Percentiles rank a stretch among this genome's conserved stretches.
These are phyloP conservation scores for Chymomyza amoena DNA, from an alignment of 2,888 invertebrate species.

Conservation along the genomic window DNA sequence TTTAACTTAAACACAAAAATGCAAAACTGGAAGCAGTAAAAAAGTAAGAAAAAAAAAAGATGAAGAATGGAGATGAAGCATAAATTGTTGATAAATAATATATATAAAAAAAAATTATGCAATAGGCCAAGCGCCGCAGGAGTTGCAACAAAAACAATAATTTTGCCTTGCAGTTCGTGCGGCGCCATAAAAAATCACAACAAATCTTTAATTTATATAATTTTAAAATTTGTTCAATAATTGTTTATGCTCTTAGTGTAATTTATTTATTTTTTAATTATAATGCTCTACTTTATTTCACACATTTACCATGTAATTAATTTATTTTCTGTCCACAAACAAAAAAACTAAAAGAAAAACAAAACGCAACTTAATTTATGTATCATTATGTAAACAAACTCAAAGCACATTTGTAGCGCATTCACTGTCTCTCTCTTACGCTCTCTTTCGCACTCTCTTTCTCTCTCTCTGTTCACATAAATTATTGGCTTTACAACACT, in stretches of 20 bases:
- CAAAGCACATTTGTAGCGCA: constrained; percentile 33
- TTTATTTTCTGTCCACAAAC: constrained; percentile 43
- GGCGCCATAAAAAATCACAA: too few species aligned
- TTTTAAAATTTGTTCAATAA: background rate
- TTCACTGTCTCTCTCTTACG: constrained; percentile 42
- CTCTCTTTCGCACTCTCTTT: constrained; percentile 31
- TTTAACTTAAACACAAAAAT: constrained; percentile 30
- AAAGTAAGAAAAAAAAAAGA: constrained; percentile 9
- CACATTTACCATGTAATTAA: constrained; percentile 59
- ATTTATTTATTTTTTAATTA: constrained; percentile 71
- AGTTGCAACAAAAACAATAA: constrained; percentile 19
- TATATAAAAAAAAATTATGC: background rate
- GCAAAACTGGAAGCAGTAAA: background rate
- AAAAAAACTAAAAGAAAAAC: constrained; percentile 15
- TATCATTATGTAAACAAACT: constrained; percentile 20
- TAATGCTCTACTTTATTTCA: constrained; percentile 45
- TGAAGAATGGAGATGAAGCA: constrained; percentile 10
- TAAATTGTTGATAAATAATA: constrained; percentile 7
- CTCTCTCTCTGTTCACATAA: constrained; percentile 43
- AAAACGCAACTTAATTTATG: constrained; percentile 3
- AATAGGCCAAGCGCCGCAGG: constrained; percentile 16
- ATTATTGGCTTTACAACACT: constrained; percentile 4
- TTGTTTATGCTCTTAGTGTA: constrained; percentile 56
- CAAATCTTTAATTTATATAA: background rate
- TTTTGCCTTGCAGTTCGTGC: too few species aligned